Evolutionary conservation across 2,888 invertebrate species (phyloP), one percentile per base, ranked within the genome.

Genomic region (Phorcus lineatus): DNA sequence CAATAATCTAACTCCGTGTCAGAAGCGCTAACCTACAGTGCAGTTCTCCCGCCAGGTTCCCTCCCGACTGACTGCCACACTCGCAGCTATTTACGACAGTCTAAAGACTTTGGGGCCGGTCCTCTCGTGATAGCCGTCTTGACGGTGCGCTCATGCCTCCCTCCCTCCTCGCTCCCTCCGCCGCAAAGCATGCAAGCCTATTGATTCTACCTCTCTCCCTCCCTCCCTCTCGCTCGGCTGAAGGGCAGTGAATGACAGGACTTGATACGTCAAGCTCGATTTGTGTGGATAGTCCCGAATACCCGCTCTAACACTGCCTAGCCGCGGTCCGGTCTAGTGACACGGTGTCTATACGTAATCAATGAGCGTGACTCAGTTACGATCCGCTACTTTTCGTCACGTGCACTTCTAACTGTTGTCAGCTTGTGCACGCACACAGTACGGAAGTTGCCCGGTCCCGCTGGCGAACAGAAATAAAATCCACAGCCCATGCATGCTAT

Each of bases 401-500:
- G 70, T 70, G 70, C 40, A 70, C 28, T 40, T 28, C 70, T 22
- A 19, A 31, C 31, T 40, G 19, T 19, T 40, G 31, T 36, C 70
- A 19, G 70, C 31, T 19, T 70, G 19, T 70, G 70, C 70, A 70
- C 70, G 70, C 31, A 70, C 70, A 19, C 13, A 70, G 36, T 36
- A 70, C 70, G 70, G 70, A 70, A 70, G 70, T 70, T 70, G 17
- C 31, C 36, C 31, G 16, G 28, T 36, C 70, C 70, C 40, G 28
- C 70, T n/a, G 36, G 70, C 70, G 70, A 70, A 70, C 36, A 70
- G 70, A 70, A 70, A 70, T 70, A 70, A 70, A 70, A 70, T 40
- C 31, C 70, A n/a, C 11, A 36, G 31, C 31, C 70, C 70, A 36
- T 70, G n/a, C 70, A 36, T 70, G 70, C 70, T 70, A 70, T 31